These are phyloP conservation scores for Morpho deidamia DNA, from an alignment of 2,888 invertebrate species.

Conservation along the genomic window DNA sequence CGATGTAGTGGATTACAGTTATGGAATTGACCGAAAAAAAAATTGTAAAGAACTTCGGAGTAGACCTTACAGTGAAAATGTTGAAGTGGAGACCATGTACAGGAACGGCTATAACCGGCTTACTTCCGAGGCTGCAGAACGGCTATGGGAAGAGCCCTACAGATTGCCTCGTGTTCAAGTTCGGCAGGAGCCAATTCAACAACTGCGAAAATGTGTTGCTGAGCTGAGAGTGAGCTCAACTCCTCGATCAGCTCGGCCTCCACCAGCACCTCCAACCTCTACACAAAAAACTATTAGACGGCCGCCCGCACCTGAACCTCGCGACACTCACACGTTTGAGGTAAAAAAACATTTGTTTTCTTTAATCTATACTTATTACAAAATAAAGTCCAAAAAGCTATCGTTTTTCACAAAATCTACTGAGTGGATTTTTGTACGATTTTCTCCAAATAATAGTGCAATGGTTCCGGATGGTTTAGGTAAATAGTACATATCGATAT, in stretches of 20 bases:
- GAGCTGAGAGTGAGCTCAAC: conserved; percentile 66
- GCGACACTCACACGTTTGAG: conserved; percentile 66
- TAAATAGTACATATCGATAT: too few relatives aligned
- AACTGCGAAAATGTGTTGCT: conserved; percentile 58
- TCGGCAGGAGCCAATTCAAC: conserved; percentile 59
- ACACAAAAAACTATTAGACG: conserved; percentile 41
- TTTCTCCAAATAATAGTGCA: too few relatives aligned
- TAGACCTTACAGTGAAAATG: conserved; percentile 70
- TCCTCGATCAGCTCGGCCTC: conserved; percentile 58
- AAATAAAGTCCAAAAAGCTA: too few relatives aligned
- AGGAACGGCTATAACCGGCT: conserved; percentile 62
- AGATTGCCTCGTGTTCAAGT: conserved; percentile 62
- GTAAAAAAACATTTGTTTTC: conserved; percentile 30
- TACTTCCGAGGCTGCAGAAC: conserved; percentile 45
- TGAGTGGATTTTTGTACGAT: too few relatives aligned
- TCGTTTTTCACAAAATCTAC: too few relatives aligned
- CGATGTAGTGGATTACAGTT: conserved; percentile 60
- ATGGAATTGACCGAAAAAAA: conserved; percentile 54
- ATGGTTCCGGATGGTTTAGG: too few relatives aligned
- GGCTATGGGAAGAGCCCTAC: conserved; percentile 69
- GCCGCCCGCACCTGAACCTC: conserved; percentile 62
- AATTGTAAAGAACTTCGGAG: conserved; percentile 48
- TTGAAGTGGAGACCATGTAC: conserved; percentile 58
- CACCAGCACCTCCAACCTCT: conserved; percentile 51
- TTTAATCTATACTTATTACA: too few relatives aligned